A percentile compares a stretch with the other conserved stretches of the same genome.
Evolutionary conservation across 2,888 invertebrate genomes (phyloP).

Genomic region (Synanthedon vespiformis): DNA sequence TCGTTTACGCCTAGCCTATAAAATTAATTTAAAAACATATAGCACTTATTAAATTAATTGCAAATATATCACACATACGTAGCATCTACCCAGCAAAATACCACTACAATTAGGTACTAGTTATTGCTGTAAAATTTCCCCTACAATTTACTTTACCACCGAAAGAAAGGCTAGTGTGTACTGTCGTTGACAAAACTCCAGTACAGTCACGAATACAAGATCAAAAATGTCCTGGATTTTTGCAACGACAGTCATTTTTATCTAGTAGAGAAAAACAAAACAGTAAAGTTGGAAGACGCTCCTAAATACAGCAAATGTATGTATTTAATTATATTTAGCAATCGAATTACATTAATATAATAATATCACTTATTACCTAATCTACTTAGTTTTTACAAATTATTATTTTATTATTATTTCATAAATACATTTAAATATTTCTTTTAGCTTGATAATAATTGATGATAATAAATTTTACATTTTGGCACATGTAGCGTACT

Average conservation of each 20-base stretch:
- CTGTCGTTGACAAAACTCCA: slow-evolving; percentile 11
- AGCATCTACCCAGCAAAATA: slow-evolving; percentile 62
- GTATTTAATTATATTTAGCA: slow-evolving; percentile 49
- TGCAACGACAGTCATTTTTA: slow-evolving; percentile 23
- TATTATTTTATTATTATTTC: slow-evolving; percentile 26
- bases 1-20: slow-evolving; percentile 27
- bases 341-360: slow-evolving; percentile 45
- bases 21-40: slow-evolving; percentile 25
- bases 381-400: slow-evolving; percentile 45
- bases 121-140: slow-evolving; percentile 65
- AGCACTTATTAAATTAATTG: slow-evolving; percentile 44
- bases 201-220: not conserved
- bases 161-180: slow-evolving; percentile 56
- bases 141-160: slow-evolving; percentile 53
- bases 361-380: slow-evolving; percentile 64
- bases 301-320: slow-evolving; percentile 67
- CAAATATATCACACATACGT: slow-evolving; percentile 59
- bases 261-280: slow-evolving; percentile 51
- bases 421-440: slow-evolving; percentile 48
- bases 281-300: slow-evolving; percentile 67
- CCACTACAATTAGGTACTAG: slow-evolving; percentile 57
- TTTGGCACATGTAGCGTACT: slow-evolving; percentile 52
- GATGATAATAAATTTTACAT: slow-evolving; percentile 36
- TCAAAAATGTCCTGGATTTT: slow-evolving; percentile 14
- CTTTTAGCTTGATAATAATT: slow-evolving; percentile 40